Evolutionary conservation across 1,140 invertebrate genomes (phyloP).

Genomic region (Neuroterus valhalla): DNA sequence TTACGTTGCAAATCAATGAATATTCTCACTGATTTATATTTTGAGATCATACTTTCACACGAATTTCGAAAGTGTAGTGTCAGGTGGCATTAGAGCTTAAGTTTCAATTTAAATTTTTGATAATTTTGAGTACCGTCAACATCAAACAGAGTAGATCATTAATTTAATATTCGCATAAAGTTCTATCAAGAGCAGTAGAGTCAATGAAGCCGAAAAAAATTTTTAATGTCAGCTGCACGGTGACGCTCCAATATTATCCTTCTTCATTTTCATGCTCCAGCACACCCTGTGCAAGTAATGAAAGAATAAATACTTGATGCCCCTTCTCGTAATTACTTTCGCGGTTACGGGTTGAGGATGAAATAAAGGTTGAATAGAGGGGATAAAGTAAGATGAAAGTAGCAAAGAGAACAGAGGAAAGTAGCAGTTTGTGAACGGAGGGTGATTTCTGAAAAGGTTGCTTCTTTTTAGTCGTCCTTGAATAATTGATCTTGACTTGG

Average conservation of each 20-base stretch:
- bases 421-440: slow-evolving; percentile 22
- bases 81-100: too few relatives aligned
- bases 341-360: slow-evolving; percentile 38
- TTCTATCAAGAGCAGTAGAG: not conserved
- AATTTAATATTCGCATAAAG: too few relatives aligned
- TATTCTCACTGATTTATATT: too few relatives aligned
- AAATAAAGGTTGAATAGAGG: slow-evolving; percentile 39
- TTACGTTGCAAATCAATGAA: too few relatives aligned
- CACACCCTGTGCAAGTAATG: slow-evolving; percentile 40
- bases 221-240: not conserved
- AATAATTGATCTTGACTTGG: slow-evolving; percentile 12
- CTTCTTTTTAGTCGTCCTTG: slow-evolving; percentile 19
- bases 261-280: slow-evolving; percentile 21
- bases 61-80: too few relatives aligned
- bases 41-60: too few relatives aligned
- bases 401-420: slow-evolving; percentile 26
- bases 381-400: slow-evolving; percentile 10
- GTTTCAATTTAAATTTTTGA: too few relatives aligned
- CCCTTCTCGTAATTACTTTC: slow-evolving; percentile 6
- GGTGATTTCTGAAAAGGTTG: slow-evolving; percentile 7
- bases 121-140: too few relatives aligned
- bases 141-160: too few relatives aligned
- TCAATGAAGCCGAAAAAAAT: not conserved
- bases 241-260: slow-evolving; percentile 12
- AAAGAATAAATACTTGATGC: slow-evolving; percentile 51